Evolutionary conservation across 2,888 invertebrate genomes (phyloP).

Genomic region (Apodemia duryi): DNA sequence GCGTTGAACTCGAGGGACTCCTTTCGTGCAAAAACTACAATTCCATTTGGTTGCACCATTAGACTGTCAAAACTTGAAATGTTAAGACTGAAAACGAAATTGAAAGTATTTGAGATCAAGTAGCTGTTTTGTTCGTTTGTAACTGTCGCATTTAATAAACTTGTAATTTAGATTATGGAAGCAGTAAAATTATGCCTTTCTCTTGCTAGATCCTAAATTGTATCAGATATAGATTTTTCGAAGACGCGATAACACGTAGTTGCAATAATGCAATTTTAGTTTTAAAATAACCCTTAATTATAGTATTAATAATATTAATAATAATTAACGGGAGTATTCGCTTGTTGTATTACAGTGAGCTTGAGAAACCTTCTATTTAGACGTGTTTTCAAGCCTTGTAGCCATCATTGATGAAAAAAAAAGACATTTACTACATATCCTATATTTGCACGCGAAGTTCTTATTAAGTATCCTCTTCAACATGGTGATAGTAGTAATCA

Average conservation of each 20-base stretch:
- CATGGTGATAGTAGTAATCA: too few relatives aligned
- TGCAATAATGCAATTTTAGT: neutral
- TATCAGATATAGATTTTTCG: neutral
- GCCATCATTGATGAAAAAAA: too few relatives aligned
- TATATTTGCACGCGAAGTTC: too few relatives aligned
- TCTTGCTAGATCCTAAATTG: neutral
- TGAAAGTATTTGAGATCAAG: conserved; percentile 28
- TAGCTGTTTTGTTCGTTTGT: neutral
- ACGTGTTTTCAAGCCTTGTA: too few relatives aligned
- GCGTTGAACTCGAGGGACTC: neutral
- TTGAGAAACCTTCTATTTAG: too few relatives aligned
- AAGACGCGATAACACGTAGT: neutral
- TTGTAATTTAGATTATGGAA: neutral
- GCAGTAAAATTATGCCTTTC: neutral
- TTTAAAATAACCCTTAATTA: too few relatives aligned
- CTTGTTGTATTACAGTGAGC: too few relatives aligned
- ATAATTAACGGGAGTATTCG: too few relatives aligned
- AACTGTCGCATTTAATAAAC: neutral
- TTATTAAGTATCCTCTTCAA: too few relatives aligned
- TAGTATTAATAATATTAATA: too few relatives aligned
- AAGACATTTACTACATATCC: too few relatives aligned
- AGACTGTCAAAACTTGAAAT: conserved; percentile 22
- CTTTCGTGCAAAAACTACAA: neutral
- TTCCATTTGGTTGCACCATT: neutral
- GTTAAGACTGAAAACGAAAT: conserved; percentile 36